Base-by-base conservation (phyloP, 2,888 invertebrate genomes). In the Norana najaformis region DNA sequence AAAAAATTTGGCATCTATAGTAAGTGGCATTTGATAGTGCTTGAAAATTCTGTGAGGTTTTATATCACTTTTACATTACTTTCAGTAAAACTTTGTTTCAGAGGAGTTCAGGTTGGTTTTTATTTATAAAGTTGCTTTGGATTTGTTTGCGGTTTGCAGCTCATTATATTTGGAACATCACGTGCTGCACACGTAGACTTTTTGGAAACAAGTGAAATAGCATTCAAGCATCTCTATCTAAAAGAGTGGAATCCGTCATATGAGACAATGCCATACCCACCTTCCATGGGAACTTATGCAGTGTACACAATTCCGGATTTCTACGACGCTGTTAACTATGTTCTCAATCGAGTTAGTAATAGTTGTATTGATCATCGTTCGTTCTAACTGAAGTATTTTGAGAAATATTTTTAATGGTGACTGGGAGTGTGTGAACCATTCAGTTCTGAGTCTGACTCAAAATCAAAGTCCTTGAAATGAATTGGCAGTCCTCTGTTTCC, bases 181-280 rank as follows among this genome's bases (percentile, higher is more conserved):
- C 91, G 94, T 88, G 93, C 93, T 30, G 92, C 92, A n/a, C 94
- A 98, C 93, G 95, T 95, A 0, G 98, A 98, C 94, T 98, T 98
- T 94, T 97, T 98, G 0, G 97, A 97, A 96, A 98, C 98, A 94
- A 98, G 98, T 94, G 96, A 97, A 92, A 96, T 98, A 88, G 96
- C 98, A 20, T 98, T 99, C 94, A 97, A 98, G 0, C 99, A 99
- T 95, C 95, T 99, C 88, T 98, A 99, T 94, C 95, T 99, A 53
- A 96, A 96, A 92, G 97, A 97, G 89, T 99, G 99, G 99, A 96
- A 96, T 92, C 93, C 96, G 14, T 93, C 94, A 35, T 96, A 97
- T 92, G 98, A 98, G 95, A 97, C 98, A 2, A 97, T 97, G 93
- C 97, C 97, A 0, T 99, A 99, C 95, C 99, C 99, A 3, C 98